Base-by-base conservation (phyloP, 2,113 vertebrate species). In the Microtus montanus region DNA sequence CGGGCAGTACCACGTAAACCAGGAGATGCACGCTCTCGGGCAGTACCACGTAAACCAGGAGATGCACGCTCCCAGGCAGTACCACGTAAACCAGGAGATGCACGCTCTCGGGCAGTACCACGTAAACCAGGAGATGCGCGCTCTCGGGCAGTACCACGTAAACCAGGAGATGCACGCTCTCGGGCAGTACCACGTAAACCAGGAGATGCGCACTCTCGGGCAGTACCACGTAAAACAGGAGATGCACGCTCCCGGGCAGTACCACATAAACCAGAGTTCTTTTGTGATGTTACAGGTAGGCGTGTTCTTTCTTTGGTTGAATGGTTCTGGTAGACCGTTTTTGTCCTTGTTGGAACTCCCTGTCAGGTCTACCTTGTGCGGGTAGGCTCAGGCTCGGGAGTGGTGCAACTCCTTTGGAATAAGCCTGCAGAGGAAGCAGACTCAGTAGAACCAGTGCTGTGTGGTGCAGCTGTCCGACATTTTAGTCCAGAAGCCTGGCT, bases 371-470 rank as follows among this genome's bases (percentile, higher is more conserved):
- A 1, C 47, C 9, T 28, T 15, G 5, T 75, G 12, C 3, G 4
- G 0, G 0, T 24, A 15, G 47, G 26, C 49, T 58, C 4, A 9
- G 35, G 8, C 35, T 2, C 0, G 0, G 73, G 13, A 10, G 19
- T 73, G 4, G 0, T 12, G 41, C 4, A 44, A 3, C 33, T 78
- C 0, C 1, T 24, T 41, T 73, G 68, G 11, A 28, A 0, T 20
- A 24, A 41, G 4, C 49, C 73, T 17, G 14, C 8, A 24, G 30
- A 47, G 12, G 7, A n/a, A 11, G 9, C 38, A 22, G 10, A 7
- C 63, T 75, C 66, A 14, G 58, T 10, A 13, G 49, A 92, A 10
- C 38, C 5, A 0, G 1, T 74, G 63, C 63, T 30, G 26, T 5
- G 0, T 5, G 63, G 3, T 10, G 1, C 33, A 11, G 35, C 2